Conservation (phyloP, 2,888 invertebrate genomes). For the Erebia palarica region DNA sequence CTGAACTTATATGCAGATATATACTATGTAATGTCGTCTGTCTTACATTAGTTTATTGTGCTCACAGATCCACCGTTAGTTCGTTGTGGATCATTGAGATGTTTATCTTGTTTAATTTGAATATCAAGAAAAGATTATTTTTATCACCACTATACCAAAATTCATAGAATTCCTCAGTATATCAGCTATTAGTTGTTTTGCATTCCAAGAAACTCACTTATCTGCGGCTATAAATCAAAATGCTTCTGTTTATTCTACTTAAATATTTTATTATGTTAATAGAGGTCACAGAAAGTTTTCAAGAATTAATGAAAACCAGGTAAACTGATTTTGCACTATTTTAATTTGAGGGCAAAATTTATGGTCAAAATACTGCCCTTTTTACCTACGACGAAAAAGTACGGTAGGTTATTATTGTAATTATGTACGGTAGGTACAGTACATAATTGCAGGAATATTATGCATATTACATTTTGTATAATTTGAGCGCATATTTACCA, state of each 20-base stretch:
- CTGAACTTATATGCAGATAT: slow-evolving; percentile 1
- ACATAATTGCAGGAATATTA: too few relatives aligned
- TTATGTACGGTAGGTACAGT: too few relatives aligned
- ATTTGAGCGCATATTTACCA: too few relatives aligned
- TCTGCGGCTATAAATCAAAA: not conserved
- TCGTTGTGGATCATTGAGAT: slow-evolving; percentile 4
- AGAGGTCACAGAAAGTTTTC: not conserved
- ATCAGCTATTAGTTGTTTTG: not conserved
- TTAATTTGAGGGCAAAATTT: not conserved
- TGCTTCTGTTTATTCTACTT: not conserved
- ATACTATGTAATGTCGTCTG: not conserved
- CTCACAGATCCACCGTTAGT: slow-evolving; percentile 4
- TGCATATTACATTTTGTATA: too few relatives aligned
- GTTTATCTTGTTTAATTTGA: slow-evolving; percentile 7
- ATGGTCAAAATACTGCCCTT: too few relatives aligned
- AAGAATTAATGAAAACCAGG: not conserved
- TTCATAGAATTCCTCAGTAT: not conserved
- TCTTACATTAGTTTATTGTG: slow-evolving; percentile 8
- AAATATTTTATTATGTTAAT: not conserved
- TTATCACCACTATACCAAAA: not conserved
- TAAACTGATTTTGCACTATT: not conserved
- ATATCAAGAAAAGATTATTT: slow-evolving; percentile 14
- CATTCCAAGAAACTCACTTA: not conserved
- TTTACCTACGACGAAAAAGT: too few relatives aligned
- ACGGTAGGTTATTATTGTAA: too few relatives aligned